Evolutionary conservation across 2,797 vertebrate genomes (phyloP).

Genomic region (Pseudochirops corinnae): DNA sequence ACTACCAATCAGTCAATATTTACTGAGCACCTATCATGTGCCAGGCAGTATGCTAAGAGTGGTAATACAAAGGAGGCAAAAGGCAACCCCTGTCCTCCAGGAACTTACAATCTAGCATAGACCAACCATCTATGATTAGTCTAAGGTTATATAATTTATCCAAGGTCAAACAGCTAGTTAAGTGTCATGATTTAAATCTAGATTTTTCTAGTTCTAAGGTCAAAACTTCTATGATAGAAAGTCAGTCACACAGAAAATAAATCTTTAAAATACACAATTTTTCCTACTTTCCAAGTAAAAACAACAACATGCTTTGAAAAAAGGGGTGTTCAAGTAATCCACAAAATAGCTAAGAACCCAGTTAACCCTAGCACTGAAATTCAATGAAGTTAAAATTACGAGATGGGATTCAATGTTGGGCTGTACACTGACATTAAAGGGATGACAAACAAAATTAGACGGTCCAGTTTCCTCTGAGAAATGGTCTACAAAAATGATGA

Average conservation of each 20-base stretch:
- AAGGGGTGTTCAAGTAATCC: not conserved
- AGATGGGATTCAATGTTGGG: not conserved
- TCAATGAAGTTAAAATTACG: not conserved
- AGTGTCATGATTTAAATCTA: not conserved
- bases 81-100: not conserved
- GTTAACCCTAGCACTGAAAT: fast-evolving
- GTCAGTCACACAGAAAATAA: not conserved
- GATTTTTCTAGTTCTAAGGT: not conserved
- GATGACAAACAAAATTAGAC: not conserved
- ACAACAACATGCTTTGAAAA: not conserved
- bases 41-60: not conserved
- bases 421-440: constrained; percentile 24
- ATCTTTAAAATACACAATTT: not conserved
- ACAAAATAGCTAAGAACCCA: not conserved
- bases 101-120: not conserved
- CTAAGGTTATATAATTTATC: not conserved
- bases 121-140: not conserved
- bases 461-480: constrained; percentile 25
- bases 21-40: not conserved
- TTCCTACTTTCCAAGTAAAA: not conserved
- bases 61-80: not conserved
- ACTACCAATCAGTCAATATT: not conserved
- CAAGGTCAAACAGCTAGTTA: not conserved
- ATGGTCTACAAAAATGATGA: not conserved
- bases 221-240: not conserved